These are phyloP conservation scores for Punctoribates punctum DNA, from an alignment of 2,888 invertebrate genomes.

Conservation along the genomic window DNA sequence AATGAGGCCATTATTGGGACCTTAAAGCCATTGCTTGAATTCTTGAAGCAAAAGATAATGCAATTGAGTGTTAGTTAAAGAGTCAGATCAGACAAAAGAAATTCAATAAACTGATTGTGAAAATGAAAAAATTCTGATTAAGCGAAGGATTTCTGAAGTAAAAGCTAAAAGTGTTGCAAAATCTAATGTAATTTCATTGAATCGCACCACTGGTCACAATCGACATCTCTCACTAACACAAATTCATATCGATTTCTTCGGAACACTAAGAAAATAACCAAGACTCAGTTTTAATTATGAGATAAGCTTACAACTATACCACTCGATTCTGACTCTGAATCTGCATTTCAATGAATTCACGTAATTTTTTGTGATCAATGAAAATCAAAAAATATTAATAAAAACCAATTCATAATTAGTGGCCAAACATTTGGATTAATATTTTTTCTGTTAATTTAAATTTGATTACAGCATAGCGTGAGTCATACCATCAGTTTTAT, in stretches of 20 bases:
- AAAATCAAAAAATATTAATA: background rate
- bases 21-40: background rate
- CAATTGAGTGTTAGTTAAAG: background rate
- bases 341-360: too few relatives aligned
- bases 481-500: background rate
- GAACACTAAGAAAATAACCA: too few relatives aligned
- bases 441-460: background rate
- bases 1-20: background rate
- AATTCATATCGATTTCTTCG: too few relatives aligned
- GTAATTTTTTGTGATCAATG: too few relatives aligned
- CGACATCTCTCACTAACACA: too few relatives aligned
- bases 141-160: background rate
- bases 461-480: constrained; percentile 13
- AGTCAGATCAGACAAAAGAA: background rate
- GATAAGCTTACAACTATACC: too few relatives aligned
- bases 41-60: background rate
- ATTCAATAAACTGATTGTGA: background rate
- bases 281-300: too few relatives aligned
- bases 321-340: too few relatives aligned
- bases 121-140: constrained; percentile 5
- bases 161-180: too few relatives aligned
- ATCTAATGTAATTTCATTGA: too few relatives aligned
- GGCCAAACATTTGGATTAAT: background rate
- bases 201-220: too few relatives aligned
- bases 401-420: background rate